Base-by-base conservation (phyloP, 2,797 vertebrate genomes). In the Triplophysa bombifrons region DNA sequence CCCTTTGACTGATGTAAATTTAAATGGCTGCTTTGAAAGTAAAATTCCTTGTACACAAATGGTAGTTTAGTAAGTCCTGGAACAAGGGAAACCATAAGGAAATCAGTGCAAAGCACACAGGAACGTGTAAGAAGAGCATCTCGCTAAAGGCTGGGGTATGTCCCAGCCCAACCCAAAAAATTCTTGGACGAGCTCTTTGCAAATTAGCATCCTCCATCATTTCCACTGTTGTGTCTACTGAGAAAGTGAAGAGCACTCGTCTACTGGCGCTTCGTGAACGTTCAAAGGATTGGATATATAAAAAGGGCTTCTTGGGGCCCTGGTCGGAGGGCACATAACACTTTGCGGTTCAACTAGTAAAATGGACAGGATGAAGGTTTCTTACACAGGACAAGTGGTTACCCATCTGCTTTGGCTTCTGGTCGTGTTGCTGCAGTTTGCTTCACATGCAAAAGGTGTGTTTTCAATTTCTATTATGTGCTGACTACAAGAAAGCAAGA, bases 21-120 rank as follows among this genome's bases (percentile, higher is more conserved):
- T 68, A 53, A 44, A 56, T 71, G 3, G 48, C 48, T 84, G 63
- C 68, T 86, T 87, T 88, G 87, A 20, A 79, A 86, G 85, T 85
- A 74, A 87, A 85, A 86, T 88, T 27, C 13, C 55, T 83, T 41
- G 14, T 64, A 83, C 76, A 65, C 82, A 80, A 74, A 82, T 77
- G 71, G 51, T 51, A 53, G 20, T 76, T 71, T n/a, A 44, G 76
- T 14, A 41, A 58, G 4, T 10, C 50, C 8, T 27, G 58, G 17
- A 46, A 58, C 34, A 68, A 56, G 76, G 70, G 78, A 82, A 73
- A 86, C 61, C 73, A 56, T 73, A 67, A 74, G 65, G 82, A 84
- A 83, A 80, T 61, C 63, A 22, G 71, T 3, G 34, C n/a, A 12
- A 11, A 16, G 41, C 25, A 72, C 44, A 72, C 77, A 78, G 82